Evolutionary conservation across 2,113 vertebrate species (phyloP), one percentile per base, ranked within the genome.

Genomic region (Etheostoma spectabile): DNA sequence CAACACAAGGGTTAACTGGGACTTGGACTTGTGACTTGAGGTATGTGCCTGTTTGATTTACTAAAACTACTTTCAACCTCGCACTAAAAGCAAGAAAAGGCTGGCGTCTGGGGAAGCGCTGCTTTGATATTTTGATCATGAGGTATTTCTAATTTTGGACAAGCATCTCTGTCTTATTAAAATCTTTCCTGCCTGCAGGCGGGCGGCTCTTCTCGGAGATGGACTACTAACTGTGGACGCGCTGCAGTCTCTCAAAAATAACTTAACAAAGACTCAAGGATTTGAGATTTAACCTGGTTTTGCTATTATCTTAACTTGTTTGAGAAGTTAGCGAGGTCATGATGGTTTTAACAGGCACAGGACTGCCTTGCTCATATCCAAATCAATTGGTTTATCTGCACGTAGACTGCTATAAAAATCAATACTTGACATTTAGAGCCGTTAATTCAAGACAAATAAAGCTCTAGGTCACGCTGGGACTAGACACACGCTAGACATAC

Each of bases 101-200:
- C 61, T 16, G 22, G 53, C 48, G 62, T 56, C 21, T 55, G 52
- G 52, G 52, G 55, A 62, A 62, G 66, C 12, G 22, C 63, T 60
- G n/a, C 75, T 67, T 48, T 42, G 35, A 33, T 61, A 83, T 62
- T 78, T 74, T 62, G 75, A 78, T 79, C 75, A 74, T 75, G 65
- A 70, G 64, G 64, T 64, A 21, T 59, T 79, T 75, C 70, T 79
- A 84, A 79, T 79, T 75, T 75, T 74, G 76, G 77, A 65, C 38
- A 38, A 84, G 69, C 30, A 16, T 35, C 35, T 78, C 69, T 57
- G 77, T 51, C 64, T 70, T 69, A 79, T 69, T 79, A 79, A 84
- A 67, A 72, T 65, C 66, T 16, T 42, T 1, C 33, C 52, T 42
- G 77, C 60, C 77, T 57, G 60, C 57, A 24, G 68, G 51, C 21